Base-by-base conservation (phyloP, 2,888 invertebrate genomes). In the Rhabditophanes sp. region DNA sequence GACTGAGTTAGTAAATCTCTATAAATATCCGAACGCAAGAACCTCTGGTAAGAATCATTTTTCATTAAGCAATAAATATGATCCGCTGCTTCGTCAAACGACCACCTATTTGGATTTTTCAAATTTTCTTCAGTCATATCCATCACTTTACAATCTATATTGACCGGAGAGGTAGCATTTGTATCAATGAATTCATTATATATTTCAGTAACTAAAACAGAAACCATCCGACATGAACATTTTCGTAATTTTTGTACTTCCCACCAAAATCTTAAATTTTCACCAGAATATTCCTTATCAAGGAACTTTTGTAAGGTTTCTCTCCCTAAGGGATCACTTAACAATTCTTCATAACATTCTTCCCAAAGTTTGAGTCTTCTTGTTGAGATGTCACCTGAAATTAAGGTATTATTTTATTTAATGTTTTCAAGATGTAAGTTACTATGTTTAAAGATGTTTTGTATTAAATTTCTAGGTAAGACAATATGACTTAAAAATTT, bases 11-110 rank as follows among this genome's bases (percentile, higher is more conserved):
- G 29, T 16, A 60, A 40, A 30, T 61, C 57, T 17, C 53, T 50
- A 72, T 93, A 96, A 81, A 88, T 84, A 56, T 93, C 93, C 1
- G 90, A 93, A 47, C 96, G 78, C 33, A 96, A 73, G 67, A 93
- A 96, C 53, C 96, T 75, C 34, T 88, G 88, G 67, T 99, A 96
- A 65, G 87, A 88, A 71, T 96, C 96, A 48, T 84, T 87, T 67
- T 93, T 93, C 96, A 96, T 99, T 54, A 99, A 73, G 65, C 90
- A 87, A 69, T 90, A 96, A 23, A 96, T 90, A 70, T 96, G 96
- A 5, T 87, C 82, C 69, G 88, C 87, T 34, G 96, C 93, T 64
- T 85, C 82, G 65, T 93, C 93, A 69, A 90, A 96, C 59, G 81
- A 82, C 76, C 85, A 88, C 56, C 85, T 75, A 67, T 87, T 84